Evolutionary conservation across 2,888 invertebrate genomes (phyloP).

Genomic region (Drosophila fulvimacula): DNA sequence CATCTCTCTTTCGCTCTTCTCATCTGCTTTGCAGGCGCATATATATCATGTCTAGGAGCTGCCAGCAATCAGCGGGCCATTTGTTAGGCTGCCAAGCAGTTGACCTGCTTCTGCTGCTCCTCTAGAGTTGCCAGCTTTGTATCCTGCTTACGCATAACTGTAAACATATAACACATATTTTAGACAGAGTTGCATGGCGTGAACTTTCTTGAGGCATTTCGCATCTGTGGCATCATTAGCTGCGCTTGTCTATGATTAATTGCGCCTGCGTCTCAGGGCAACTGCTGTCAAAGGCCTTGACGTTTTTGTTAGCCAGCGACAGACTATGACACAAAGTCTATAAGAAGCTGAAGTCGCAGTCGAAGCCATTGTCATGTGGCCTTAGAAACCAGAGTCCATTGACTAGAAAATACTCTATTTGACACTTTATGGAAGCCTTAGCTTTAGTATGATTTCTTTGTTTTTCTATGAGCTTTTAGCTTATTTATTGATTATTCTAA

Average conservation of each 20-base stretch:
- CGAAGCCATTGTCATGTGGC: neutral
- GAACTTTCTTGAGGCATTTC: slow-evolving; percentile 14
- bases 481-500: too few relatives aligned
- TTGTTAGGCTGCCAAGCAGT: neutral
- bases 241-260: slow-evolving; percentile 30
- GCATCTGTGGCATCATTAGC: slow-evolving; percentile 25
- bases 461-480: too few relatives aligned
- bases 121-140: neutral
- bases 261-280: slow-evolving; percentile 11
- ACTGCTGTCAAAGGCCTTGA: slow-evolving; percentile 18
- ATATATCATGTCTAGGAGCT: slow-evolving; percentile 1
- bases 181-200: neutral
- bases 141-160: slow-evolving; percentile 17
- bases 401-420: slow-evolving; percentile 10
- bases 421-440: too few relatives aligned
- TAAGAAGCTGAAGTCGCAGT: neutral
- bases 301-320: neutral
- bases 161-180: neutral
- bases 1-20: neutral
- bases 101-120: slow-evolving; percentile 9
- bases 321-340: neutral
- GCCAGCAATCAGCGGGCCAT: slow-evolving; percentile 25
- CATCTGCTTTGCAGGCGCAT: neutral
- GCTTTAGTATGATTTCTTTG: too few relatives aligned
- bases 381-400: neutral